phyloP scores from a whole-genome alignment of 1,140 invertebrate genomes.

The Orchesella cincta region DNA sequence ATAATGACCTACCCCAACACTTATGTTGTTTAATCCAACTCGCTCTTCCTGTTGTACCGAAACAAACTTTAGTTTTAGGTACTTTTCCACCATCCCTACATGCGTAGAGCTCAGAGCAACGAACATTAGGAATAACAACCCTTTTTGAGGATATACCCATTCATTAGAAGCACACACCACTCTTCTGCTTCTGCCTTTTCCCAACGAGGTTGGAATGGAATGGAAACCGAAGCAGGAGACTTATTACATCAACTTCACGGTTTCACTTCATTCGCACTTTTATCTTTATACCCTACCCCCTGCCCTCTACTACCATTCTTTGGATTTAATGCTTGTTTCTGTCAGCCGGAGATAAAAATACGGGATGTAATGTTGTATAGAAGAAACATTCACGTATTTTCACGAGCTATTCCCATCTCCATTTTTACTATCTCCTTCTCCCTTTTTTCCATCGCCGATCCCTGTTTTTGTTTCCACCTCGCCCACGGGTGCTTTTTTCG shows the following conservation, averaged over 20 bases:
- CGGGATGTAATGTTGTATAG: not conserved
- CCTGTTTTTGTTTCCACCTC: not conserved
- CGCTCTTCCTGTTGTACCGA: not conserved
- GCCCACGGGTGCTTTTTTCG: too few relatives aligned
- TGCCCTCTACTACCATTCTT: too few relatives aligned
- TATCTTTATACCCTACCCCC: not conserved
- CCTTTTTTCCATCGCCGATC: not conserved
- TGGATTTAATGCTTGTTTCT: too few relatives aligned
- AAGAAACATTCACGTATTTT: not conserved
- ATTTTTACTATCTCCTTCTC: not conserved
- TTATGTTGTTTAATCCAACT: not conserved
- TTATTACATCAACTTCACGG: too few relatives aligned
- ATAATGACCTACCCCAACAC: slow-evolving; percentile 23
- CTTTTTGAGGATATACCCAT: not conserved
- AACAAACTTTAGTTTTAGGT: not conserved
- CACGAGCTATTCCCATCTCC: not conserved
- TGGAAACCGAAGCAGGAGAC: too few relatives aligned
- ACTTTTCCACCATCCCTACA: not conserved
- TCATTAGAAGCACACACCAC: not conserved
- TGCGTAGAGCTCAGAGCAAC: not conserved
- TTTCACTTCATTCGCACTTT: not conserved
- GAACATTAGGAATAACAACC: slow-evolving; percentile 11
- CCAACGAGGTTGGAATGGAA: too few relatives aligned
- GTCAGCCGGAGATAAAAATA: too few relatives aligned
- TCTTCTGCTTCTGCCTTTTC: not conserved